These are phyloP conservation scores for Acleris literana DNA, from an alignment of 2,888 invertebrate species.

Conservation along the genomic window DNA sequence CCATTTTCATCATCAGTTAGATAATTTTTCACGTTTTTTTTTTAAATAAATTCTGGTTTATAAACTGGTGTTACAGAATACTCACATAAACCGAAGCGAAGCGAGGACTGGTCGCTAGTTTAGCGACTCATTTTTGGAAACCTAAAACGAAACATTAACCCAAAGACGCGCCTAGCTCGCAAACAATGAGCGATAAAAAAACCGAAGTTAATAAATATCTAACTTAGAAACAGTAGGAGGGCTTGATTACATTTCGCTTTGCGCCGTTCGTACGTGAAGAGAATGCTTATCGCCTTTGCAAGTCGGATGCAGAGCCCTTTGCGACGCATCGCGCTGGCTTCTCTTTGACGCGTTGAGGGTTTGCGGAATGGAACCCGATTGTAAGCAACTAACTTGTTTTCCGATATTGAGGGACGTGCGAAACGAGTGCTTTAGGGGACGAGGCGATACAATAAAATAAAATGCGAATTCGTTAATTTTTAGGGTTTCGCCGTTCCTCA, in stretches of 20 bases:
- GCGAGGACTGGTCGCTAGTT: too few species aligned
- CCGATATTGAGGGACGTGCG: constrained; percentile 53
- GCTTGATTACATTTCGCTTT: constrained; percentile 44
- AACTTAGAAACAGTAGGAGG: constrained; percentile 5
- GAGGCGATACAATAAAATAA: constrained; percentile 37
- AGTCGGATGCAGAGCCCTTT: constrained; percentile 60
- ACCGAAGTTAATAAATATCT: constrained; percentile 5
- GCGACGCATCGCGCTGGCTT: constrained; percentile 55
- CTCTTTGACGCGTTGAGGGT: constrained; percentile 74
- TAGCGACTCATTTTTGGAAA: too few species aligned
- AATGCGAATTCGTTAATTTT: constrained; percentile 33
- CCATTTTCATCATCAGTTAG: too few species aligned
- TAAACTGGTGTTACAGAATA: too few species aligned
- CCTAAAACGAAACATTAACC: too few species aligned
- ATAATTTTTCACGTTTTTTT: too few species aligned
- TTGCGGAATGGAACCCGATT: constrained; percentile 65
- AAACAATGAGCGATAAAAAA: too few species aligned
- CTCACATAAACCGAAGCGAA: too few species aligned
- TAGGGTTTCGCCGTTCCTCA: neutral
- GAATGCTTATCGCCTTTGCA: constrained; percentile 57
- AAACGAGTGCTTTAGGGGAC: constrained; percentile 45
- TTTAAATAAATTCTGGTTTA: too few species aligned
- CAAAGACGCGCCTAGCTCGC: too few species aligned
- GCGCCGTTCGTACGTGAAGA: constrained; percentile 43
- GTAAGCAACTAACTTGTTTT: constrained; percentile 76